These are phyloP conservation scores for Drosophila macrothrix DNA, from an alignment of 2,888 invertebrate species.

Conservation along the genomic window DNA sequence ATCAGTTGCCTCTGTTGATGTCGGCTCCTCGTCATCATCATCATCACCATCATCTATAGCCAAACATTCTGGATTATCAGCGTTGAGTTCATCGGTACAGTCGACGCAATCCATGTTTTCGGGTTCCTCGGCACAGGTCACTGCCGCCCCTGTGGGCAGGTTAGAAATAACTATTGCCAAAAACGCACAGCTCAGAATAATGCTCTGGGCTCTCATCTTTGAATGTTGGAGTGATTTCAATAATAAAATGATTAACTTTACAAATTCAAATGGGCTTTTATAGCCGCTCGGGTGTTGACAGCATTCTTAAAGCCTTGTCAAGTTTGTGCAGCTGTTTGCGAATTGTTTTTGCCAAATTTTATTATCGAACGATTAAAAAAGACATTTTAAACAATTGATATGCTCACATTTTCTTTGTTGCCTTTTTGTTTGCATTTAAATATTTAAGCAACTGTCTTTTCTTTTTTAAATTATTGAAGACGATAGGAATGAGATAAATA, in stretches of 20 bases:
- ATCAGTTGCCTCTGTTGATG: neutral
- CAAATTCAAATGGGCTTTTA: neutral
- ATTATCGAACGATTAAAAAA: conserved; percentile 6
- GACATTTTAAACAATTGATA: conserved; percentile 2
- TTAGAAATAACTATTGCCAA: conserved; percentile 7
- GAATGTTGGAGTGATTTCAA: neutral
- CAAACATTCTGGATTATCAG: conserved; percentile 16
- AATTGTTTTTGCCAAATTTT: conserved; percentile 15
- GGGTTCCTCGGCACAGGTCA: conserved; percentile 28
- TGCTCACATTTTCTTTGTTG: neutral
- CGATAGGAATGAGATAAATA: neutral
- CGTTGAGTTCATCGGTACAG: conserved; percentile 20
- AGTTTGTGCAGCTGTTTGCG: conserved; percentile 33
- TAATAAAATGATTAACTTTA: conserved; percentile 4
- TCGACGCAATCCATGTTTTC: conserved; percentile 29
- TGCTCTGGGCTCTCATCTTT: conserved; percentile 8
- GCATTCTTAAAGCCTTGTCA: neutral
- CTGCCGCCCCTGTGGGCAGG: conserved; percentile 13
- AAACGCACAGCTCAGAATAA: conserved; percentile 3
- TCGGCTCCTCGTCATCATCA: neutral
- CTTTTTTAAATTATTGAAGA: neutral
- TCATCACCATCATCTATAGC: conserved; percentile 1
- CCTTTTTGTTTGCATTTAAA: conserved; percentile 1
- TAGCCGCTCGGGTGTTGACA: neutral
- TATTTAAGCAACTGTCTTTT: conserved; percentile 28